phyloP scores from a whole-genome alignment of 2,797 vertebrate genomes.

The Craterocephalus amniculus region DNA sequence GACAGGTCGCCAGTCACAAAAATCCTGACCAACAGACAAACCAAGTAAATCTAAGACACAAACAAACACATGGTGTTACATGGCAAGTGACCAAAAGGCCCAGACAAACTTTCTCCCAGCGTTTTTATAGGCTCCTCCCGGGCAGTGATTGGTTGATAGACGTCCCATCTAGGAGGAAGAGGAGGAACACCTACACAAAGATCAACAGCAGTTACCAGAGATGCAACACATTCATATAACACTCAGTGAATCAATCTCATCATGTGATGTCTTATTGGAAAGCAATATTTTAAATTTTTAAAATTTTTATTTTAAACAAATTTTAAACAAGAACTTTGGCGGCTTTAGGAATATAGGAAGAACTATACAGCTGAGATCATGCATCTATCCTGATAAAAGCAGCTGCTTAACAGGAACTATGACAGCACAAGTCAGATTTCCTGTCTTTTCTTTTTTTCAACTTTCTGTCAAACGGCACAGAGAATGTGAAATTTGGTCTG shows the following conservation, averaged over 20 bases:
- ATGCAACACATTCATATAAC: too few species aligned
- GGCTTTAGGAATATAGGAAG: background rate
- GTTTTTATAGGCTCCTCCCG: too few species aligned
- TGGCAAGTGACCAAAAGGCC: too few species aligned
- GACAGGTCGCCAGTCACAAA: too few species aligned
- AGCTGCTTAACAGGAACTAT: constrained; percentile 26
- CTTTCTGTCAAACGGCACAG: constrained; percentile 43
- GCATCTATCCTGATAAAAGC: constrained; percentile 25
- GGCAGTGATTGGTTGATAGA: too few species aligned
- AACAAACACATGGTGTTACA: too few species aligned
- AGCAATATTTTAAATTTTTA: background rate
- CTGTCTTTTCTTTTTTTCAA: constrained; percentile 34
- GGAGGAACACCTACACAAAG: too few species aligned
- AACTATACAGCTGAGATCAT: background rate
- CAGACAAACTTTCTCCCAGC: too few species aligned
- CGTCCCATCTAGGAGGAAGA: too few species aligned
- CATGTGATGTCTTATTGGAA: background rate
- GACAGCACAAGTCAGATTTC: constrained; percentile 36
- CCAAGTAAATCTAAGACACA: too few species aligned
- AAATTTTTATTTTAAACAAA: background rate
- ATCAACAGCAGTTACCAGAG: too few species aligned
- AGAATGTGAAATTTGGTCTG: constrained; percentile 50
- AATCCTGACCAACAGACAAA: too few species aligned
- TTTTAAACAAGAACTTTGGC: background rate
- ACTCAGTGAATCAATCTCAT: background rate